Percentiles rank a stretch among this genome's conserved stretches.
phyloP scores from a whole-genome alignment of 2,888 invertebrate species.

The Acleris holmiana region DNA sequence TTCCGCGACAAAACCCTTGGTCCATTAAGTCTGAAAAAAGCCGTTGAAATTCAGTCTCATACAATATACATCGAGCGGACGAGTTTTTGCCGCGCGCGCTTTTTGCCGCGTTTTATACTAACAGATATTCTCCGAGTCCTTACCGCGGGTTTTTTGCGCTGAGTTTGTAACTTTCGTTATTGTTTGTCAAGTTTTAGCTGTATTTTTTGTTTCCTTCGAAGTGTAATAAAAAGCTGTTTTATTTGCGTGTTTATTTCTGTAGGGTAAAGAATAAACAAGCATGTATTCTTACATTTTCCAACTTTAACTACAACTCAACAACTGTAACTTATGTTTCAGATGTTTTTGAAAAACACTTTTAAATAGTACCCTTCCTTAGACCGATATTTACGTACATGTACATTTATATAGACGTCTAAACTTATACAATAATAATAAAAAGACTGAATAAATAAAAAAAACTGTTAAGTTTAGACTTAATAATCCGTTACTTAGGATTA shows the following conservation, averaged over 20 bases:
- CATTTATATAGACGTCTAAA: too few species aligned
- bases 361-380: too few species aligned
- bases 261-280: background rate
- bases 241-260: background rate
- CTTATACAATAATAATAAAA: too few species aligned
- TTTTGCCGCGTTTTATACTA: slow-evolving; percentile 69
- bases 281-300: background rate
- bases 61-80: slow-evolving; percentile 76
- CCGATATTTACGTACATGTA: too few species aligned
- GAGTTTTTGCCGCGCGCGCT: slow-evolving; percentile 47
- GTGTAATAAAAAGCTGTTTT: background rate
- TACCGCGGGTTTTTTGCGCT: slow-evolving; percentile 27
- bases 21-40: slow-evolving; percentile 79
- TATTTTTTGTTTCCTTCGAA: background rate
- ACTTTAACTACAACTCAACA: too few species aligned
- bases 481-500: too few species aligned
- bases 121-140: slow-evolving; percentile 33
- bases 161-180: slow-evolving; percentile 17
- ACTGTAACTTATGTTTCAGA: too few species aligned
- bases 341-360: too few species aligned
- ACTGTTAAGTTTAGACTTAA: too few species aligned
- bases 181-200: slow-evolving; percentile 12
- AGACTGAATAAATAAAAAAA: too few species aligned
- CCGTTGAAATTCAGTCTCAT: slow-evolving; percentile 82
- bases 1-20: slow-evolving; percentile 24